A percentile compares a stretch with the other conserved stretches of the same genome.
These are phyloP conservation scores for Euborellia annulipes DNA, from an alignment of 1,140 invertebrate species.

Conservation along the genomic window DNA sequence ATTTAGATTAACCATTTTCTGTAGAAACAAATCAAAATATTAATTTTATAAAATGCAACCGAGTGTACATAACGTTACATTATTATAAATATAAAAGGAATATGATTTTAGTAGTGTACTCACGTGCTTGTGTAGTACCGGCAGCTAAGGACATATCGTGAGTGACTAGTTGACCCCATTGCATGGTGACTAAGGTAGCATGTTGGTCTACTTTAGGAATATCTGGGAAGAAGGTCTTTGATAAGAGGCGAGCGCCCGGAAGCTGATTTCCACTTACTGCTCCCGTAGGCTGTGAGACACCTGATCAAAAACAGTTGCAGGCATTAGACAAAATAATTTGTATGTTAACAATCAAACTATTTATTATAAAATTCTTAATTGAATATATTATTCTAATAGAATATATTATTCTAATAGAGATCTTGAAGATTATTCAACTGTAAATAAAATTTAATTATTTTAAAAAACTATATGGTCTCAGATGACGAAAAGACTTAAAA, in stretches of 20 bases:
- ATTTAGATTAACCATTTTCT: conserved; percentile 2
- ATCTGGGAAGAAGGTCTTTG: conserved; percentile 48
- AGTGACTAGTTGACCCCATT: conserved; percentile 75
- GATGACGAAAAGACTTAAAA: too few species aligned
- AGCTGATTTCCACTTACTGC: conserved; percentile 43
- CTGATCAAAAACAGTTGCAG: conserved; percentile 30
- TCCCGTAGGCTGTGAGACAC: conserved; percentile 42
- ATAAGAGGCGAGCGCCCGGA: conserved; percentile 52
- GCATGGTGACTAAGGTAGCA: conserved; percentile 63
- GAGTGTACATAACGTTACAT: not conserved
- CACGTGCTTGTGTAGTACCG: conserved; percentile 53
- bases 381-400: not conserved
- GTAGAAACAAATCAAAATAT: conserved; percentile 1
- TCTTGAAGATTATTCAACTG: too few species aligned
- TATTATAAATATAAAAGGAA: conserved; percentile 3
- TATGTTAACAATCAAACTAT: not conserved
- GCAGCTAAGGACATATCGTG: conserved; percentile 70
- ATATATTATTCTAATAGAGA: too few species aligned
- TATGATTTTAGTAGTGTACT: too few species aligned
- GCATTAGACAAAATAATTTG: not conserved
- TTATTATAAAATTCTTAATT: conserved; percentile 5
- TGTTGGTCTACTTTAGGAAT: conserved; percentile 42
- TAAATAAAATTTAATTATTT: too few species aligned
- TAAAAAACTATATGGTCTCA: too few species aligned
- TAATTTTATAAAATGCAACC: not conserved